phyloP scores from a whole-genome alignment of 2,113 vertebrate species.

The Typhlomys cinereus region DNA sequence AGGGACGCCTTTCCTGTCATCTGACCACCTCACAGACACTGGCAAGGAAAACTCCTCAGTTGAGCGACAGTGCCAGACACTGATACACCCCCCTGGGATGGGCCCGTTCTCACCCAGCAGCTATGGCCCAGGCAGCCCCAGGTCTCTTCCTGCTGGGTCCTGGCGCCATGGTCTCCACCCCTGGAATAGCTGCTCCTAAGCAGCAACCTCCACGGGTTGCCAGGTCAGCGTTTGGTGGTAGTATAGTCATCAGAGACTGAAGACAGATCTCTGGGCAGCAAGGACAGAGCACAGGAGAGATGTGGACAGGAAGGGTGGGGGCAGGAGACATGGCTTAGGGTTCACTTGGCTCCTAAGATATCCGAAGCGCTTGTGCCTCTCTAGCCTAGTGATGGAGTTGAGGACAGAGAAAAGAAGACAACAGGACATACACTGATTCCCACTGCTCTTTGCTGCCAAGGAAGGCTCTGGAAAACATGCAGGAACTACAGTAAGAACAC shows the following conservation, averaged over 20 bases:
- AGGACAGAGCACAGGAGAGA: background rate
- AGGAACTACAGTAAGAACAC: background rate
- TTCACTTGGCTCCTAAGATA: background rate
- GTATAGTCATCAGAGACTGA: background rate
- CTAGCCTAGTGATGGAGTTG: background rate
- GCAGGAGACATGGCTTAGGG: background rate
- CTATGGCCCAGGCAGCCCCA: background rate
- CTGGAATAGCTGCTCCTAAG: background rate
- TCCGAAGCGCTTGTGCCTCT: background rate
- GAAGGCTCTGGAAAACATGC: background rate
- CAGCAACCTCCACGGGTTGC: background rate
- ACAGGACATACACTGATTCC: background rate
- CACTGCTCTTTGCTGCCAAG: background rate
- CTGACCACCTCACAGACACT: background rate
- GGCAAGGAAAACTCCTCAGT: background rate
- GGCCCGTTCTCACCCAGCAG: background rate
- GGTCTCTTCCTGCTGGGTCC: background rate
- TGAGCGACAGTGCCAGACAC: background rate
- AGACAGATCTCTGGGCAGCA: background rate
- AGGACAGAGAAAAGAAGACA: background rate
- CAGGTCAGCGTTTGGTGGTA: background rate
- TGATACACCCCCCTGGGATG: rapidly evolving
- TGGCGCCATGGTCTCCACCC: background rate
- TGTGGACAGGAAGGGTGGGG: background rate
- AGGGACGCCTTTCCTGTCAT: background rate